Evolutionary conservation across 2,797 vertebrate genomes (phyloP).

Genomic region (Harpagifer antarcticus): DNA sequence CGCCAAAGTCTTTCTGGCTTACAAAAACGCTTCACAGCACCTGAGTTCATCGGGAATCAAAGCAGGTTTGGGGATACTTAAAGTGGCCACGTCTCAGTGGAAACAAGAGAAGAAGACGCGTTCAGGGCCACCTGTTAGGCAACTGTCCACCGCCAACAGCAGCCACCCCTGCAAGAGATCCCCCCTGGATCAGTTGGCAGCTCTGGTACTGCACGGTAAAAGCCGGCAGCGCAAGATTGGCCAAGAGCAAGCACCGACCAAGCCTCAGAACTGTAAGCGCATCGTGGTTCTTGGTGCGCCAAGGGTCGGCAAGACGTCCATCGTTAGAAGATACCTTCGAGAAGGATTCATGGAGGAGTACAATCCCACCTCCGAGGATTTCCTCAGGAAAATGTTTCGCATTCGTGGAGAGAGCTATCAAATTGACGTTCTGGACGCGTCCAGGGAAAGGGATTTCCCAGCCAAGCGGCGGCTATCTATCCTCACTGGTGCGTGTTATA

Average conservation of each 20-base stretch:
- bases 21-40: constrained; percentile 75
- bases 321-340: constrained; percentile 82
- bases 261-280: constrained; percentile 83
- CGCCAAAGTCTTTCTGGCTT: constrained; percentile 72
- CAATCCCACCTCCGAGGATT: constrained; percentile 85
- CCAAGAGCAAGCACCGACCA: constrained; percentile 58
- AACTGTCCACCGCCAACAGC: constrained; percentile 36
- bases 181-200: constrained; percentile 76
- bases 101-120: constrained; percentile 78
- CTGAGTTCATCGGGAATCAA: constrained; percentile 74
- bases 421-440: constrained; percentile 86
- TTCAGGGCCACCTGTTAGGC: constrained; percentile 42
- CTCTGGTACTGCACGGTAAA: constrained; percentile 75
- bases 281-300: constrained; percentile 87
- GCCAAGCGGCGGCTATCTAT: constrained; percentile 87
- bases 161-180: constrained; percentile 66
- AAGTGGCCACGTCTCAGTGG: constrained; percentile 80
- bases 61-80: constrained; percentile 79
- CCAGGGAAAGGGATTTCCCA: constrained; percentile 83
- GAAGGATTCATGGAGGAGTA: constrained; percentile 86
- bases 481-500: constrained; percentile 81
- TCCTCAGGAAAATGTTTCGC: constrained; percentile 83
- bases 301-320: constrained; percentile 85
- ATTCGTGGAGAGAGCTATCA: constrained; percentile 86
- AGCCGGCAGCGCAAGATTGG: constrained; percentile 56